Evolutionary conservation across 2,797 vertebrate genomes (phyloP), one percentile per base, ranked within the genome.

Genomic region (Dendrocincla tyrannina): DNA sequence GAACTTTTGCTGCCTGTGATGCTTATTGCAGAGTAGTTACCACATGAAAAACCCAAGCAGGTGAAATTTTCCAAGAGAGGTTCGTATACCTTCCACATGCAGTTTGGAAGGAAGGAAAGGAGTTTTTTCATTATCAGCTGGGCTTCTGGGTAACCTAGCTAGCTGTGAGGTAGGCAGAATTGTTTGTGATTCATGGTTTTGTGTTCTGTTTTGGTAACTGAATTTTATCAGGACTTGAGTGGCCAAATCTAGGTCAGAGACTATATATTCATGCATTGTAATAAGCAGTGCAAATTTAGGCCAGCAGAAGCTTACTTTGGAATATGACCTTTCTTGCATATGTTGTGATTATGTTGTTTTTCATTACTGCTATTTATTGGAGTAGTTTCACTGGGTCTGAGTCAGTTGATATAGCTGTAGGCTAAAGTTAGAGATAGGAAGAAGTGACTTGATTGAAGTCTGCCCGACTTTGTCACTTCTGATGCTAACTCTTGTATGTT

Each of bases 221-320:
- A 59, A 12, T 76, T 46, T 5, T 85, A 46, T 74, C n/a, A 24
- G 73, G 42, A 35, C 18, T 55, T 1, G 5, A 35, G 42, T 47
- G 32, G 37, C 35, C 64, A 30, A 23, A 66, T 88, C 35, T 85
- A 42, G 81, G 77, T 91, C 44, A 77, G 80, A 67, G 49, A 11
- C 69, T 70, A 10, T 70, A 4, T 63, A 69, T 67, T 80, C 3
- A 5, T 53, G 30, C 11, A 3, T 77, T 93, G 16, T 74, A 41
- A 60, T 67, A 85, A 94, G 73, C 13, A 49, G 32, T 67, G 58
- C 47, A 74, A 44, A 92, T 82, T 79, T 77, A 63, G 69, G 68
- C 89, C 58, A 84, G 1, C 5, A 12, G 64, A 42, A 55, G 30
- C 52, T 79, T 76, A 18, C 33, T 90, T 46, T 42, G 46, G 67